Conservation (phyloP, 2,113 vertebrate species). For the Prochilodus magdalenae region DNA sequence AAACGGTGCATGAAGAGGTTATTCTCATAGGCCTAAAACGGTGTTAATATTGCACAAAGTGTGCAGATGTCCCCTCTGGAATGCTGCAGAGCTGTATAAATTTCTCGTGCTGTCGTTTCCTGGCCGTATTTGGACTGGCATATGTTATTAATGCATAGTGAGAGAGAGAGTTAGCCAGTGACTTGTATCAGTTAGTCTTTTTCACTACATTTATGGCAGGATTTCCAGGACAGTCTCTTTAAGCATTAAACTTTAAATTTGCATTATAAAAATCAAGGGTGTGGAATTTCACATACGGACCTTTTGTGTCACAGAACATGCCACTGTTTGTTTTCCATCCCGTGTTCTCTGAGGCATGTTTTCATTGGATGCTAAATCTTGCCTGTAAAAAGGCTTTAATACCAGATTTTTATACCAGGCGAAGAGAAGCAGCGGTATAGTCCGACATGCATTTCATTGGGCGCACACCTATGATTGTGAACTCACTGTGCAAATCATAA, state of each 20-base stretch:
- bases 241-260: slow-evolving; percentile 10
- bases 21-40: slow-evolving; percentile 37
- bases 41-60: slow-evolving; percentile 21
- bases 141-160: slow-evolving; percentile 55
- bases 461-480: neutral
- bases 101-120: slow-evolving; percentile 48
- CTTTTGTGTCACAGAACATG: neutral
- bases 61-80: slow-evolving; percentile 49
- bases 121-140: neutral
- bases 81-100: slow-evolving; percentile 42
- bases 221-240: neutral
- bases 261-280: neutral
- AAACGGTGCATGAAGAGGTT: slow-evolving; percentile 8
- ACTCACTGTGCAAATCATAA: neutral
- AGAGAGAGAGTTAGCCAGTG: slow-evolving; percentile 44
- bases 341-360: slow-evolving; percentile 10
- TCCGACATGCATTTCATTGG: neutral
- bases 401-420: neutral
- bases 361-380: neutral
- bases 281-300: neutral
- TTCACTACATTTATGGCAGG: neutral
- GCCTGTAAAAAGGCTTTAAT: neutral
- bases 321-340: neutral
- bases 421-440: neutral
- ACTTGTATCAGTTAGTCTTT: slow-evolving; percentile 57